Evolutionary conservation across 2,888 invertebrate genomes (phyloP), one percentile per base, ranked within the genome.

Genomic region (Meiosimyza decipiens): DNA sequence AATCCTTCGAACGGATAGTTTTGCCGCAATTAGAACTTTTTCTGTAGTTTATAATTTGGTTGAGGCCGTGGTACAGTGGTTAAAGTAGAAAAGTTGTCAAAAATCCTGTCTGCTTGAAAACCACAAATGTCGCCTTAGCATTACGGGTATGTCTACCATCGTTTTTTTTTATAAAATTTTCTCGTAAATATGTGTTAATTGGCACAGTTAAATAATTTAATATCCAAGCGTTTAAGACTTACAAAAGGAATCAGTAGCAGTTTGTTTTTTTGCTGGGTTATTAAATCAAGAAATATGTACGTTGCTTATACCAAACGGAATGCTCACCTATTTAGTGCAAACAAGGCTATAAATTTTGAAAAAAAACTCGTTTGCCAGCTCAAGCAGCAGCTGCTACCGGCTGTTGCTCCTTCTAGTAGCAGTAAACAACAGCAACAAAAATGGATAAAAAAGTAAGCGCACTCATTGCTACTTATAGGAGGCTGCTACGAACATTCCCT

Each of bases 281-380:
- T 12, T 6, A 7, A 12, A 28, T 6, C 12, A 54, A 57, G 12
- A 50, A 59, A 6, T 68, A 47, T 68, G 59, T 68, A 15, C 11
- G n/a, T 12, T 54, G 50, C 47, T 13, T 59, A 59, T 50, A 12
- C 52, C 63, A 63, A 70, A 70, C 40, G 50, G 54, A 62, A 62
- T 52, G 69, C 60, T 52, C 63, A 63, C 63, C 68, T 63, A 40
- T 72, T 68, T 50, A 50, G 68, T 63, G 68, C 68, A 72, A 72
- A 72, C 68, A 72, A 18, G 68, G 72, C 57, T 68, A 72, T 72
- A 72, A 72, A 72, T 72, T 66, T 18, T 40, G 50, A 67, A 70
- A 49, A n/a, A 22, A 22, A 28, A 60, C 52, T 18, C 13, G 5
- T 3, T 40, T 47, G 63, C 59, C 9, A 52, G 62, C 63, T 47